Evolutionary conservation across 2,113 vertebrate species (phyloP).

Genomic region (Echinops telfairi): DNA sequence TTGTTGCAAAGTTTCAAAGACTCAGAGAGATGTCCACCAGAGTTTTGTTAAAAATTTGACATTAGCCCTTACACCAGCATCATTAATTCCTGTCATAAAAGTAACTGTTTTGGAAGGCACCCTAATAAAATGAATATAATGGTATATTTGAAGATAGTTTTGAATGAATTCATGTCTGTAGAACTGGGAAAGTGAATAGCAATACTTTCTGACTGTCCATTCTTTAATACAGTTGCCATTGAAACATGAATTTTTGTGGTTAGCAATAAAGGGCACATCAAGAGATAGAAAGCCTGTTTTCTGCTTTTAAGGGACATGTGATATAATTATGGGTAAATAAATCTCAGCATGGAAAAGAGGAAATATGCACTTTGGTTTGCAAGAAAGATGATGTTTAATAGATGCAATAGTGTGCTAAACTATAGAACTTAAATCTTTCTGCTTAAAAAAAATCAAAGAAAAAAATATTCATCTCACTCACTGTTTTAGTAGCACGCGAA

Average conservation of each 20-base stretch:
- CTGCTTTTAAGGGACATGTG: neutral
- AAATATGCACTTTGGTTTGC: neutral
- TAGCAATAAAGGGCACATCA: neutral
- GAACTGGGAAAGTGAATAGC: too few species aligned
- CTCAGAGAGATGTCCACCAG: too few species aligned
- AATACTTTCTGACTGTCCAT: too few species aligned
- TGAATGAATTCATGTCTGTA: too few species aligned
- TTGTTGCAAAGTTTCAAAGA: too few species aligned
- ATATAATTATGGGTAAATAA: neutral
- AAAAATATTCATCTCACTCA: neutral
- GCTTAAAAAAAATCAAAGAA: neutral
- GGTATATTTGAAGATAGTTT: too few species aligned
- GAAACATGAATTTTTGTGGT: neutral
- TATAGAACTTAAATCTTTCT: neutral
- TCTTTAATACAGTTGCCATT: too few species aligned
- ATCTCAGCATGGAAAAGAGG: neutral
- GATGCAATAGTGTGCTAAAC: neutral
- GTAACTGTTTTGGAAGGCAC: too few species aligned
- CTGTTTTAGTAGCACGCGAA: neutral
- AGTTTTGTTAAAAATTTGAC: too few species aligned
- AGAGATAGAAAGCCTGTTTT: neutral
- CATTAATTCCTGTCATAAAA: too few species aligned
- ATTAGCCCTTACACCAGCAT: too few species aligned
- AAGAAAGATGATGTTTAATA: constrained; percentile 5
- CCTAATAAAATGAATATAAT: too few species aligned